phyloP scores from a whole-genome alignment of 2,797 vertebrate genomes.

The Pseudochirops corinnae region DNA sequence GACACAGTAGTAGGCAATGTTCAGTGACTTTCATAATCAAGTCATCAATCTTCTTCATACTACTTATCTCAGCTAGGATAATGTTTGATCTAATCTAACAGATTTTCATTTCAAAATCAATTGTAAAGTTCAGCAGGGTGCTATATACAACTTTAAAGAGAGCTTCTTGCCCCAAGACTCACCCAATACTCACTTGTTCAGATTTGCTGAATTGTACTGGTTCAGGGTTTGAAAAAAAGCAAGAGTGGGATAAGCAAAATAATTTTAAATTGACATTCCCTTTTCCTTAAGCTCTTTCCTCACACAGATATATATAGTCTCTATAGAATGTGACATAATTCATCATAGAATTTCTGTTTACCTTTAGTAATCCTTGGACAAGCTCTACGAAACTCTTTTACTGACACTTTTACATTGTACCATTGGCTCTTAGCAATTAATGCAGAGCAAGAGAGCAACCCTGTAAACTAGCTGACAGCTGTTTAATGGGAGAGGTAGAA shows the following conservation, averaged over 20 bases:
- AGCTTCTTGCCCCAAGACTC: conserved; percentile 65
- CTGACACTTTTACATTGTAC: conserved; percentile 59
- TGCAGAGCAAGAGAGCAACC: conserved; percentile 77
- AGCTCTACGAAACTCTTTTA: conserved; percentile 58
- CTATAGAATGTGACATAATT: conserved; percentile 72
- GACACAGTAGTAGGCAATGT: conserved; percentile 45
- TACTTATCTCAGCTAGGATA: conserved; percentile 74
- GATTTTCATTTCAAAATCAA: conserved; percentile 84
- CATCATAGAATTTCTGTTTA: conserved; percentile 75
- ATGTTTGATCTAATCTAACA: conserved; percentile 80
- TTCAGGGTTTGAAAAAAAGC: conserved; percentile 58
- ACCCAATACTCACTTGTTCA: conserved; percentile 65
- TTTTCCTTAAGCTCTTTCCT: conserved; percentile 61
- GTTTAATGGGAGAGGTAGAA: conserved; percentile 82
- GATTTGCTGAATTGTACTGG: conserved; percentile 68
- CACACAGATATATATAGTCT: conserved; percentile 61
- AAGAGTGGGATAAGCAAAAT: conserved; percentile 73
- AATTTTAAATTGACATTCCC: conserved; percentile 71
- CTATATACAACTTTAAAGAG: conserved; percentile 79
- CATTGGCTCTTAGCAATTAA: conserved; percentile 80
- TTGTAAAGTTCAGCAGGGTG: conserved; percentile 82
- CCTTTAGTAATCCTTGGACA: conserved; percentile 66
- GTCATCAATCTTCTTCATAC: conserved; percentile 71
- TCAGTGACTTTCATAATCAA: conserved; percentile 71
- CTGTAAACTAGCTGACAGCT: conserved; percentile 81